A percentile compares a stretch with the other conserved stretches of the same genome.
Evolutionary conservation across 2,797 vertebrate genomes (phyloP).

Genomic region (Enteromius treurensis): DNA sequence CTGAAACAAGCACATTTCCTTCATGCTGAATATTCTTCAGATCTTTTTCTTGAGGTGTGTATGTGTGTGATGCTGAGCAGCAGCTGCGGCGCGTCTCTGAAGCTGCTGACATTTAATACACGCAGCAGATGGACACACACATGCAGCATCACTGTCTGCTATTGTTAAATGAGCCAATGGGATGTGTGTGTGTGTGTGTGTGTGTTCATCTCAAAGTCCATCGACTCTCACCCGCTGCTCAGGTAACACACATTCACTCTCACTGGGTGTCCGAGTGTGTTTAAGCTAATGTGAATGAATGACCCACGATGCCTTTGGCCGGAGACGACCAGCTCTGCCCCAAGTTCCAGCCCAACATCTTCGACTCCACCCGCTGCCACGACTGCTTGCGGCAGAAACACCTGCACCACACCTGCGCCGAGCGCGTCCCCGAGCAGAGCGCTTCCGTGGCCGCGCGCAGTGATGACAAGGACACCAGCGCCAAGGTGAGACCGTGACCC

Average conservation of each 20-base stretch:
- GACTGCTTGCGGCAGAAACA: conserved; percentile 82
- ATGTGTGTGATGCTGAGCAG: background rate
- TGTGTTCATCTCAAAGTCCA: conserved; percentile 13
- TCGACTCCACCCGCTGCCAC: conserved; percentile 84
- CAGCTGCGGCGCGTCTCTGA: conserved; percentile 47
- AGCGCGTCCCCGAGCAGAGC: conserved; percentile 35
- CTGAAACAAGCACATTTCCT: background rate
- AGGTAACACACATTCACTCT: conserved; percentile 20
- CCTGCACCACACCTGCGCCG: conserved; percentile 68
- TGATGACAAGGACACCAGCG: conserved; percentile 71
- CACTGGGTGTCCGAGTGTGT: conserved; percentile 48
- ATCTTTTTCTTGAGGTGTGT: background rate
- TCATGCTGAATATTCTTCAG: background rate
- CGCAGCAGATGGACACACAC: conserved; percentile 37
- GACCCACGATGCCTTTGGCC: conserved; percentile 75
- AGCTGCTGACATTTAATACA: conserved; percentile 80
- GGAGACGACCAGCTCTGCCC: conserved; percentile 74
- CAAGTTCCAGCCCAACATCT: conserved; percentile 85
- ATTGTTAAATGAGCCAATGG: conserved; percentile 34
- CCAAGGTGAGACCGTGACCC: conserved; percentile 69
- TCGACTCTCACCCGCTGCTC: conserved; percentile 29
- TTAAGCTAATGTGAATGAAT: background rate
- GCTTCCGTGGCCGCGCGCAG: conserved; percentile 50
- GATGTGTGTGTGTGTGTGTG: background rate
- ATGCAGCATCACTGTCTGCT: conserved; percentile 27